Base-by-base conservation (phyloP, 2,888 invertebrate species). In the Nomada fabriciana region DNA sequence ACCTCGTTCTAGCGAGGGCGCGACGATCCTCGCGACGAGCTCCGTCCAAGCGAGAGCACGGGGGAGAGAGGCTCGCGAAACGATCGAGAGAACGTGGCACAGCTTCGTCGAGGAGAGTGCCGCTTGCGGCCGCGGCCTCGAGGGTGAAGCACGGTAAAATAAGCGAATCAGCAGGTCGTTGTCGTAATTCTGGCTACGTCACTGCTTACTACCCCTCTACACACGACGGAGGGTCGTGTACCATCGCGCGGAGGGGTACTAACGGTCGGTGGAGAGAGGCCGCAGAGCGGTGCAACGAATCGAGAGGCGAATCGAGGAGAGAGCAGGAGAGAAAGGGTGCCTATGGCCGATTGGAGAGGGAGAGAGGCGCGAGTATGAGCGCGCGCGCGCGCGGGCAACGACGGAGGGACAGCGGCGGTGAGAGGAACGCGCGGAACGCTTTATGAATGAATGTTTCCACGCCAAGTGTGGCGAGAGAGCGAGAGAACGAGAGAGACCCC, bases 401-500 rank as follows among this genome's bases (percentile, higher is more conserved):
- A 29, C n/a, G 70, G 68, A 11, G 79, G 80, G 75, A 67, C 52
- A 60, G 50, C 65, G 76, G 82, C 64, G 88, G 88, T 78, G 86
- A 84, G 90, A 90, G 90, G 88, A 86, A 89, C 89, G 88, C 89
- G 88, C 89, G 90, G 90, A 90, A 89, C 90, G 91, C 91, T 92
- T 92, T 92, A 92, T 92, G 92, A 92, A 92, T 92, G 92, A 91
- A 91, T 91, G 90, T 91, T 92, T 92, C 90, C 90, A 86, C 89
- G 91, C 88, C 91, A 91, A 91, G 91, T 91, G 90, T 88, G 87
- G 80, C 83, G 86, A 84, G 83, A 84, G 77, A 85, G 80, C 83
- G 86, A 84, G 83, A 84, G 77, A 85, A 85, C 76, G 85, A 76
- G 86, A 78, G 84, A 85, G 84, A 83, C 83, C 83, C 88, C 89